Evolutionary conservation across 2,888 invertebrate species (phyloP).

Genomic region (Candidula unifasciata): DNA sequence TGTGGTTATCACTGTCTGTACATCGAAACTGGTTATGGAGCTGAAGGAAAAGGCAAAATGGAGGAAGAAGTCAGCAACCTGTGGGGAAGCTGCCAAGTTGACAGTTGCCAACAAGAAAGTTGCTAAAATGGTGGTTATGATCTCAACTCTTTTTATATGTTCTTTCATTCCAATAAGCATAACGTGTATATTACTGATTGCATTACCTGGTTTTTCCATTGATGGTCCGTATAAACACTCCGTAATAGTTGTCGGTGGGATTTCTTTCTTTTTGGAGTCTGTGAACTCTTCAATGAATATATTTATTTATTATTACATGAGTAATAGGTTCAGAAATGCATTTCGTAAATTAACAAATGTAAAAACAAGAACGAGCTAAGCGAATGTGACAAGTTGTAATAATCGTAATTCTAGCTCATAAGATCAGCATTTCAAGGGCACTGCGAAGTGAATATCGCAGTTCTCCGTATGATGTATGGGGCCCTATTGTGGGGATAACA

Average conservation of each 20-base stretch:
- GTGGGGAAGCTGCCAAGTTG: neutral
- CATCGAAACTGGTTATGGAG: neutral
- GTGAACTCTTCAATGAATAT: slow-evolving; percentile 2
- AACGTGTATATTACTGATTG: neutral
- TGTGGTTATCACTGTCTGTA: slow-evolving; percentile 2
- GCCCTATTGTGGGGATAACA: too few species aligned
- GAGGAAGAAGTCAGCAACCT: neutral
- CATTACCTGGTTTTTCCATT: neutral
- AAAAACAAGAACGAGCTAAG: neutral
- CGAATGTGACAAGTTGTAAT: too few species aligned
- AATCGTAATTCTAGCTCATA: too few species aligned
- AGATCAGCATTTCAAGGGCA: too few species aligned
- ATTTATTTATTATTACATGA: slow-evolving; percentile 5
- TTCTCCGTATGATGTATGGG: too few species aligned
- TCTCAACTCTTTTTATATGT: neutral
- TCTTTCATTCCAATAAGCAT: slow-evolving; percentile 1
- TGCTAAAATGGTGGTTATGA: slow-evolving; percentile 18
- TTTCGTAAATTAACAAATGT: neutral
- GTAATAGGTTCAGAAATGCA: neutral
- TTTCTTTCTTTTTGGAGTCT: neutral
- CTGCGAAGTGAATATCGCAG: too few species aligned
- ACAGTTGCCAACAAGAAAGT: neutral
- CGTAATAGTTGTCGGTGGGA: neutral
- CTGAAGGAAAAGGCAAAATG: slow-evolving; percentile 28
- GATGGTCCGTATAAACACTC: neutral